These are phyloP conservation scores for Caenorhabditis brenneri DNA, from an alignment of 1,140 invertebrate species.

Conservation along the genomic window DNA sequence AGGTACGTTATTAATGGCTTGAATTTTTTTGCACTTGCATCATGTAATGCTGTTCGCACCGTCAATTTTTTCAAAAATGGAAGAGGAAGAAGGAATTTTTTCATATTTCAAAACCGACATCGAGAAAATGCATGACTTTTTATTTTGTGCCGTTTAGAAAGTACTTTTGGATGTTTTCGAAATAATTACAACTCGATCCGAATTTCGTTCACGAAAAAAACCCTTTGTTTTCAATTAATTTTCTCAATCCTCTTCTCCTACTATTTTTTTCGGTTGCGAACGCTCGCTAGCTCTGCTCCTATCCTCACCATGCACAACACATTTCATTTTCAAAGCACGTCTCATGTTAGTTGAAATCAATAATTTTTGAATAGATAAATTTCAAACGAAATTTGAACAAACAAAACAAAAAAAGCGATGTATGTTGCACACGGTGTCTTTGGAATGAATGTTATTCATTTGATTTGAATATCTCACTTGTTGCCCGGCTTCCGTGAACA, in stretches of 20 bases:
- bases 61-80: background rate
- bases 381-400: background rate
- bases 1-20: constrained; percentile 20
- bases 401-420: background rate
- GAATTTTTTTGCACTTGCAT: background rate
- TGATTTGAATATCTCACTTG: constrained; percentile 16
- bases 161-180: background rate
- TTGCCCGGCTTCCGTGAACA: constrained; percentile 22
- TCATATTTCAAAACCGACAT: background rate
- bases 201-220: background rate
- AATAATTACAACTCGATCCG: no score
- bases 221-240: background rate
- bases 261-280: constrained; percentile 24
- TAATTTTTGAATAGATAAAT: background rate
- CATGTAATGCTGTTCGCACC: constrained; percentile 8
- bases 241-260: background rate
- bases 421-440: constrained; percentile 33
- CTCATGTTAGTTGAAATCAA: constrained; percentile 10
- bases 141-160: background rate
- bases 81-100: background rate
- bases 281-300: constrained; percentile 20
- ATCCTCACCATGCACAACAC: background rate
- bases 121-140: background rate
- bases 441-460: constrained; percentile 37
- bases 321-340: background rate